Percentiles rank a stretch among this genome's conserved stretches.
Evolutionary conservation across 2,113 vertebrate genomes (phyloP).

Genomic region (Mohoua ochrocephala): DNA sequence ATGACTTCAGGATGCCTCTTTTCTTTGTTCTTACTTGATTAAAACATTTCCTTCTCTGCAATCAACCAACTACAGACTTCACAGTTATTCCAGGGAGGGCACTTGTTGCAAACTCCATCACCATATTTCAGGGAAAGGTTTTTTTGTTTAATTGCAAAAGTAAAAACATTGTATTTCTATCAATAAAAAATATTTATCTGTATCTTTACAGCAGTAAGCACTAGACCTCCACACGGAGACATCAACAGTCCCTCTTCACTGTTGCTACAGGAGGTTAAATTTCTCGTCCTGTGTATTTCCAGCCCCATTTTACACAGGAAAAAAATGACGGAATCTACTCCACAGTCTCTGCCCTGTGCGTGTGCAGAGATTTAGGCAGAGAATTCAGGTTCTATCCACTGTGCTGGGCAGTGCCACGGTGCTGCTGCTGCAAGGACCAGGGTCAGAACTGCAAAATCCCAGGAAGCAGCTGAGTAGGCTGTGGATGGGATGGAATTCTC

Average conservation of each 20-base stretch:
- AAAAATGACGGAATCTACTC: not conserved
- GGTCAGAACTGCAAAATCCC: not conserved
- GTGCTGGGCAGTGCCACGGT: not conserved
- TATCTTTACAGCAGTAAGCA: not conserved
- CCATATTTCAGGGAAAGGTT: not conserved
- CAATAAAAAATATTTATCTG: rapidly evolving
- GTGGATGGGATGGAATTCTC: not conserved
- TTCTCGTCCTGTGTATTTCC: not conserved
- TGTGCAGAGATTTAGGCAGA: not conserved
- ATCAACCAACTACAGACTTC: not conserved
- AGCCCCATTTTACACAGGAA: not conserved
- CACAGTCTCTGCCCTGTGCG: not conserved
- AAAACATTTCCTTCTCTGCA: not conserved
- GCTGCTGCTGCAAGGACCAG: not conserved
- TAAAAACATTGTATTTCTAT: not conserved
- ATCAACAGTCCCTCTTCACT: not conserved
- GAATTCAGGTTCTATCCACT: not conserved
- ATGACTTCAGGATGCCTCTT: not conserved
- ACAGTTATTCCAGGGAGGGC: not conserved
- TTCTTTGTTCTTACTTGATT: not conserved
- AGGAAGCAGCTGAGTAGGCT: not conserved
- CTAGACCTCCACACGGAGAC: not conserved
- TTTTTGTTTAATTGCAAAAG: not conserved
- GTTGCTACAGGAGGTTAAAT: not conserved
- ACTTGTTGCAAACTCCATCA: not conserved